These are phyloP conservation scores for Oikopleura vanhoeffeni DNA, from an alignment of 23 tunicate genomes.

Conservation along the genomic window DNA sequence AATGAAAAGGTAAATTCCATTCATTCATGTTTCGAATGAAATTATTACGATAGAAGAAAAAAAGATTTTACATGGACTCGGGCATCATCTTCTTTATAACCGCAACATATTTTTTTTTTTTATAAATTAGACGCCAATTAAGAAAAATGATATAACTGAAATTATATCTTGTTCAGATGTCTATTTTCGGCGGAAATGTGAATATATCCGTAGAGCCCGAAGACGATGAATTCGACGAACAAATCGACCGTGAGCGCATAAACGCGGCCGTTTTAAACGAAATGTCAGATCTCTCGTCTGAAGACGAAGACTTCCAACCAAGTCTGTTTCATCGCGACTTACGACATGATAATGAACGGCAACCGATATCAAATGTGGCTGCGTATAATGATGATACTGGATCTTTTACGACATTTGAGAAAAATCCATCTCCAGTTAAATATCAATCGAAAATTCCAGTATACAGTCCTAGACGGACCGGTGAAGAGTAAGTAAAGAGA, in stretches of 20 bases:
- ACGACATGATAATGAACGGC: background rate
- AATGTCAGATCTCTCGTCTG: background rate
- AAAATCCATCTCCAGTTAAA: background rate
- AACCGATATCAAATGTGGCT: background rate
- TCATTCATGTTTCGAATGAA: too few relatives aligned
- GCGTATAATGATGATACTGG: background rate
- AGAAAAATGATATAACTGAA: too few relatives aligned
- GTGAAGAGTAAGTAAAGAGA: too few relatives aligned
- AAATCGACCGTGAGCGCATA: background rate
- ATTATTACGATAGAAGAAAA: too few relatives aligned
- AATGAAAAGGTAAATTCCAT: too few relatives aligned
- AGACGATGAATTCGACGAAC: background rate
- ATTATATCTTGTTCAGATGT: background rate
- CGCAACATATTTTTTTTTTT: too few relatives aligned
- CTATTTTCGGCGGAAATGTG: slow-evolving; percentile 8
- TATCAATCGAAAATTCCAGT: background rate
- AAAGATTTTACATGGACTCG: too few relatives aligned
- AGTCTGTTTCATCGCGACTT: background rate
- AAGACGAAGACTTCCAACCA: background rate
- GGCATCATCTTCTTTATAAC: too few relatives aligned
- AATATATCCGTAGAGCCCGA: background rate
- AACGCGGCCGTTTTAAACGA: background rate
- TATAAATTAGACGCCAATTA: too few relatives aligned
- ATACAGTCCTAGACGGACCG: background rate
- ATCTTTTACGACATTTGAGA: background rate